phyloP scores from a whole-genome alignment of 2,888 invertebrate species.

The Drosophila paramelanica region DNA sequence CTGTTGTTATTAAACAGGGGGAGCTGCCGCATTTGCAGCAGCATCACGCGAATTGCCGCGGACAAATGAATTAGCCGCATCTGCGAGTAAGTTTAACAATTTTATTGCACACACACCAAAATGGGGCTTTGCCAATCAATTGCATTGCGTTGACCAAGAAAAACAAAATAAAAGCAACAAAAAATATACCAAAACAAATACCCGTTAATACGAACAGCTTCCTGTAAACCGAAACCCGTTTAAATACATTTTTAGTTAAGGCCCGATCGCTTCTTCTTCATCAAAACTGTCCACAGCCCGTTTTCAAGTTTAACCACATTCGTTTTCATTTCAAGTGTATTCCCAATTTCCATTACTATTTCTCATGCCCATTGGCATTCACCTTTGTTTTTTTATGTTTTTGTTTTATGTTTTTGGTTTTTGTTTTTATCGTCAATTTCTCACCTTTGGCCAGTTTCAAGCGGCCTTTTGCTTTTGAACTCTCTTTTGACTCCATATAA shows the following conservation, averaged over 20 bases:
- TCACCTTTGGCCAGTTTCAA: constrained; percentile 8
- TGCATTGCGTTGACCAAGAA: constrained; percentile 36
- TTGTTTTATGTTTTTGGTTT: constrained; percentile 9
- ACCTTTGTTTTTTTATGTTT: background rate
- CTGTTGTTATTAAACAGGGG: constrained; percentile 41
- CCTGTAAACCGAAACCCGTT: constrained; percentile 42
- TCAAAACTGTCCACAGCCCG: background rate
- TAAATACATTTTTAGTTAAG: constrained; percentile 19
- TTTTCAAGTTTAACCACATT: constrained; percentile 58
- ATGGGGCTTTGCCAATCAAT: constrained; percentile 49
- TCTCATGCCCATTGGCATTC: constrained; percentile 9
- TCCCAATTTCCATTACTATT: constrained; percentile 3
- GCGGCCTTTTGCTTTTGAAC: constrained; percentile 25
- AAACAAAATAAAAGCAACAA: background rate
- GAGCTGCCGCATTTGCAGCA: constrained; percentile 69
- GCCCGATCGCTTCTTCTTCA: constrained; percentile 9
- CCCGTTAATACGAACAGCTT: constrained; percentile 51
- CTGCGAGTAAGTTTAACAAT: constrained; percentile 57
- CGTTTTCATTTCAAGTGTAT: constrained; percentile 18
- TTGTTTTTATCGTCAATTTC: constrained; percentile 45
- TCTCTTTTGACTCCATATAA: constrained; percentile 15
- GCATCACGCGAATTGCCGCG: constrained; percentile 57
- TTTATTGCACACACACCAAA: constrained; percentile 51
- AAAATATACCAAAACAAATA: constrained; percentile 17
- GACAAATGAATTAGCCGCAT: constrained; percentile 61